These are phyloP conservation scores for Chiloscyllium plagiosum DNA, from an alignment of 2,113 vertebrate species.

Conservation along the genomic window DNA sequence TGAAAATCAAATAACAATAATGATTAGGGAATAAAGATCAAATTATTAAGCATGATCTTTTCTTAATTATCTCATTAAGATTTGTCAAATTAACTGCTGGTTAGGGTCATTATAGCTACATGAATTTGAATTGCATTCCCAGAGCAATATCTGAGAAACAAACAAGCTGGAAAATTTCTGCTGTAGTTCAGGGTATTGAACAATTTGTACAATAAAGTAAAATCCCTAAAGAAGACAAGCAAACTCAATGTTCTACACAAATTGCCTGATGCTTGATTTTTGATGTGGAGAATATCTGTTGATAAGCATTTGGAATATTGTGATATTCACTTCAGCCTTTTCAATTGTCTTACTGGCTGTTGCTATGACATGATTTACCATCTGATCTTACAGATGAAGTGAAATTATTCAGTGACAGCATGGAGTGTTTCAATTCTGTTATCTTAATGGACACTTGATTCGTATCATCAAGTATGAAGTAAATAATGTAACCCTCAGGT, in stretches of 20 bases:
- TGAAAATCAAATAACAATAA: constrained; percentile 31
- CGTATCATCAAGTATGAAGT: background rate
- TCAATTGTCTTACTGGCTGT: background rate
- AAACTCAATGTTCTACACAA: background rate
- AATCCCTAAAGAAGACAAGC: background rate
- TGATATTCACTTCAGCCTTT: background rate
- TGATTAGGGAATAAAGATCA: background rate
- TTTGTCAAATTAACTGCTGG: constrained; percentile 19
- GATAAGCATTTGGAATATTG: background rate
- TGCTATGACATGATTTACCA: background rate
- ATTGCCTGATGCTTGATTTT: background rate
- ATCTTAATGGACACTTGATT: background rate
- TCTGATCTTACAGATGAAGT: background rate
- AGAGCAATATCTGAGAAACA: constrained; percentile 6
- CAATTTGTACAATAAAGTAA: background rate
- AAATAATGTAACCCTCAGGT: background rate
- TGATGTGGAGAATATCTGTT: background rate
- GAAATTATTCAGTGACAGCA: background rate
- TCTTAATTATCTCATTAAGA: constrained; percentile 35
- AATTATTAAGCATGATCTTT: constrained; percentile 24
- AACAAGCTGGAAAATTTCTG: background rate
- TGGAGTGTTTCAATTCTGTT: background rate
- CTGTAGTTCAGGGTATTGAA: no score
- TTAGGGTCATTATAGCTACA: background rate
- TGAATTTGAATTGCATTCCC: background rate